phyloP scores from a whole-genome alignment of 2,797 vertebrate species.

The Heteromormyrus szaboi region DNA sequence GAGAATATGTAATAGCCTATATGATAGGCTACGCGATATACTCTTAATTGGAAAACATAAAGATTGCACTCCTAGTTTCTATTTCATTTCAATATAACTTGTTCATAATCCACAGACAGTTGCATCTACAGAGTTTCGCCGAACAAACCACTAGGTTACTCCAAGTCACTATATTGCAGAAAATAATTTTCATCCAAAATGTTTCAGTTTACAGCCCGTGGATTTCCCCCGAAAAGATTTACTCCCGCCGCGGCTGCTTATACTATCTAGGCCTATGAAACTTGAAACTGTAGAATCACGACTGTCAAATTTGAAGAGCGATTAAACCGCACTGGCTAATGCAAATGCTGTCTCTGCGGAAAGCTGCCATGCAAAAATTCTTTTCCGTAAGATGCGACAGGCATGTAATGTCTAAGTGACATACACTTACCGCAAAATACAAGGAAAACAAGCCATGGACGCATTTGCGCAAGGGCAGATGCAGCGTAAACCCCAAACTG shows the following conservation, averaged over 20 bases:
- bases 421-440: conserved; percentile 52
- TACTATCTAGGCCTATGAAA: neutral
- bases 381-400: neutral
- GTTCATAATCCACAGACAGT: neutral
- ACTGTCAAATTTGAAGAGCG: neutral
- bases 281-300: neutral
- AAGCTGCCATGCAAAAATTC: conserved; percentile 16
- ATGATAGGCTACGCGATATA: neutral
- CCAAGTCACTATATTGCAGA: neutral
- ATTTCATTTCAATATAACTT: neutral
- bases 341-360: neutral
- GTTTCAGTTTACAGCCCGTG: neutral
- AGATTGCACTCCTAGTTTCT: neutral
- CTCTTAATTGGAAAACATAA: neutral
- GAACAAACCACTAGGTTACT: neutral
- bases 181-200: neutral
- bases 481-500: conserved; percentile 43
- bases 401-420: conserved; percentile 20
- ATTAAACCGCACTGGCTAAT: neutral
- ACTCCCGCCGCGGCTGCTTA: neutral
- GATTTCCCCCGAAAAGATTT: neutral
- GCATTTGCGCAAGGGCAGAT: neutral
- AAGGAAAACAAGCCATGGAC: conserved; percentile 19
- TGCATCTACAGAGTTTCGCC: neutral
- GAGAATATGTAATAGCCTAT: neutral